Base-by-base conservation (phyloP, 1,140 invertebrate genomes). In the Drosophila sechellia region DNA sequence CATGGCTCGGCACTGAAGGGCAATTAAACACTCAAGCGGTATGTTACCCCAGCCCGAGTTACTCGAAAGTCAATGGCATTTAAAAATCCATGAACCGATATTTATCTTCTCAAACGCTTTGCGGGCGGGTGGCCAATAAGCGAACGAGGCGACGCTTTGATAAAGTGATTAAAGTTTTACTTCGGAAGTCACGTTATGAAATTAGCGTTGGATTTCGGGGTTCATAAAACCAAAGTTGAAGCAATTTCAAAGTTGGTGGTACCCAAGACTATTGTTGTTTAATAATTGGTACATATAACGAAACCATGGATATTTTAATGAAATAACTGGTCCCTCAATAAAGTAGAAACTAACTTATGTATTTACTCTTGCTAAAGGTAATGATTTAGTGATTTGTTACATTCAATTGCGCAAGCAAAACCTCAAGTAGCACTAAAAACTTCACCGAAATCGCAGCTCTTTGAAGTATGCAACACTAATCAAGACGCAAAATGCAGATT, bases 1-100 rank as follows among this genome's bases (percentile, higher is more conserved):
- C 65, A 78, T 69, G 63, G 27, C 48, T 27, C 43, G 56, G 42
- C 56, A 58, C 54, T 45, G 45, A 59, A 50, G 31, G 53, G 76
- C 79, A 83, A 83, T 83, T 84, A 85, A 77, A 76, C 60, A 64
- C 71, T 65, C 60, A 61, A 79, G 71, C 78, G 75, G 60, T 53
- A 42, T 43, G 48, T 22, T 55, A 45, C 49, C 42, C 42, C 49
- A 15, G 37, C 34, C 8, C 50, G 64, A 69, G 50, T 39, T 69
- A 27, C 42, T 37, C 42, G 35, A 70, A 70, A 70, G 66, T 70
- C 66, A 70, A 40, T 48, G 52, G 43, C 52, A 70, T 70, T 70
- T 70, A 70, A 48, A 70, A 70, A 57, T 57, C 64, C 66, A 70
- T 70, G 43, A 70, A 70, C n/a, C 64, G 50, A 56, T 70, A 40